These are phyloP conservation scores for Torymus tubicola DNA, from an alignment of 2,888 invertebrate species.

Conservation along the genomic window DNA sequence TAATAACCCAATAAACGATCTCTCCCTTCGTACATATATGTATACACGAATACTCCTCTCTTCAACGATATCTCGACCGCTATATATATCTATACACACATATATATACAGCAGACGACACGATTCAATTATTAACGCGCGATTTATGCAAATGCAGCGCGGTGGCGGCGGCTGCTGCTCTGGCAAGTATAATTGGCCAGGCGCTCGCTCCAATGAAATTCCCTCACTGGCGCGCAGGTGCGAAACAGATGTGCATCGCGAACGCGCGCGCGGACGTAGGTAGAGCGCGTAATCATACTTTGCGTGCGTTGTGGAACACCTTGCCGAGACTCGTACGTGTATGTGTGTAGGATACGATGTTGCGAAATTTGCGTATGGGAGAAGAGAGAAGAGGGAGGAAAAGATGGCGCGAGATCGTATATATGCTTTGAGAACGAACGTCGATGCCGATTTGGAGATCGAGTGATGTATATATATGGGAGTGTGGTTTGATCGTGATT, in stretches of 20 bases:
- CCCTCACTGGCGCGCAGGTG: constrained; percentile 67
- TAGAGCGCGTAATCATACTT: constrained; percentile 54
- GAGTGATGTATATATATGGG: too few species aligned
- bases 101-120: constrained; percentile 15
- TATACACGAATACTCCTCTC: too few species aligned
- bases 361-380: constrained; percentile 32
- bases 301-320: constrained; percentile 22
- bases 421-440: too few species aligned
- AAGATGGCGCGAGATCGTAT: background rate
- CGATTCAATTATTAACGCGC: constrained; percentile 52
- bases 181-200: constrained; percentile 40
- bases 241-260: constrained; percentile 71
- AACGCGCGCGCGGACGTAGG: background rate
- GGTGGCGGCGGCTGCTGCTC: too few species aligned
- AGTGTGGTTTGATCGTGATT: too few species aligned
- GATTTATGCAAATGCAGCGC: constrained; percentile 48
- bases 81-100: too few species aligned
- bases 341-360: background rate
- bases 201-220: constrained; percentile 50
- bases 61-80: too few species aligned
- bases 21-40: too few species aligned
- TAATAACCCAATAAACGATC: too few species aligned
- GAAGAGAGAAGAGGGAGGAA: constrained; percentile 1
- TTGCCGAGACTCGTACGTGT: constrained; percentile 20
- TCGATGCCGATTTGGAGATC: too few species aligned